phyloP scores from a whole-genome alignment of 2,797 vertebrate species.

The Bradypus variegatus region DNA sequence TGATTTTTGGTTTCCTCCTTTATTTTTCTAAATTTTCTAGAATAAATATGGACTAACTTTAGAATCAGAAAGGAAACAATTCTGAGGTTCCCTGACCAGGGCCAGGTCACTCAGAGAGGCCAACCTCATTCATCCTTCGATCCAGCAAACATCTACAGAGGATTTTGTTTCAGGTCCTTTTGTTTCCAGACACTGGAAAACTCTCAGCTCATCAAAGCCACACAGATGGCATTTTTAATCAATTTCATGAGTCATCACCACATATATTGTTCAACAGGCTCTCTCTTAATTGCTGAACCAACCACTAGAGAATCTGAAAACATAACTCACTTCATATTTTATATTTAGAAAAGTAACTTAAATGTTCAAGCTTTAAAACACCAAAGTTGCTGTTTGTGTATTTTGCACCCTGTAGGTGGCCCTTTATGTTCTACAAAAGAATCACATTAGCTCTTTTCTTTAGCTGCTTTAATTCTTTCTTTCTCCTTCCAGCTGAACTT shows the following conservation, averaged over 20 bases:
- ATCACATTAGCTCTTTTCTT: neutral
- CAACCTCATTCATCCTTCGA: neutral
- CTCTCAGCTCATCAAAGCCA: neutral
- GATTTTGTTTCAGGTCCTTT: neutral
- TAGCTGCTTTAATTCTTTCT: neutral
- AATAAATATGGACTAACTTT: neutral
- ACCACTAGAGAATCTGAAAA: constrained; percentile 35
- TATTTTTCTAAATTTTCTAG: neutral
- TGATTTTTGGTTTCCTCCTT: neutral
- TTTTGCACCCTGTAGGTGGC: neutral
- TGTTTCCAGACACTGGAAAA: neutral
- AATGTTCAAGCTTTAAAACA: constrained; percentile 4
- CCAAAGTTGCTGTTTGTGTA: neutral
- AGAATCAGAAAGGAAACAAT: neutral
- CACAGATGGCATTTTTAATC: constrained; percentile 25
- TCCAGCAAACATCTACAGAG: neutral
- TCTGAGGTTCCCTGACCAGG: neutral
- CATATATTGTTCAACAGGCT: constrained; percentile 1
- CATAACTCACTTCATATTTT: neutral
- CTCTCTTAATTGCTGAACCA: constrained; percentile 28
- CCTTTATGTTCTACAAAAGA: neutral
- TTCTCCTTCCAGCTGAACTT: neutral
- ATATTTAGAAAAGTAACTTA: constrained; percentile 34
- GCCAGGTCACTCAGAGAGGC: neutral
- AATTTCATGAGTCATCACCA: neutral